Conservation (phyloP, 1,140 invertebrate genomes). For the Drosophila murphyi region DNA sequence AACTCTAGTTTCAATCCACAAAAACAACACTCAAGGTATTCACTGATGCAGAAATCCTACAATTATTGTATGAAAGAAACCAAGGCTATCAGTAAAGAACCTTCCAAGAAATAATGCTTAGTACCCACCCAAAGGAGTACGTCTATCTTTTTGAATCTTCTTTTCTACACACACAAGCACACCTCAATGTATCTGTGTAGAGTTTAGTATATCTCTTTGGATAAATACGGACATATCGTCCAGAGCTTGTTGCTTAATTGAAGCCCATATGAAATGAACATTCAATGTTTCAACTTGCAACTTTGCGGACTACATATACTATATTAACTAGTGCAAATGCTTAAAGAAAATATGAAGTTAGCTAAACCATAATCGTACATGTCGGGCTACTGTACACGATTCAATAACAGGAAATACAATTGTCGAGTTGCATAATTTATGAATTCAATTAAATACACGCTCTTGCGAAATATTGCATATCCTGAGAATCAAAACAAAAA, state of each 20-base stretch:
- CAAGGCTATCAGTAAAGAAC: conserved; percentile 81
- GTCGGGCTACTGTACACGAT: conserved; percentile 68
- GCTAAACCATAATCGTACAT: conserved; percentile 15
- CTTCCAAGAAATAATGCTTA: conserved; percentile 62
- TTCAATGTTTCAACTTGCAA: conserved; percentile 28
- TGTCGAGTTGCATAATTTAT: conserved; percentile 75
- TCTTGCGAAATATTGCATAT: not conserved
- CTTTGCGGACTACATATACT: conserved; percentile 9
- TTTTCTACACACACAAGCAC: conserved; percentile 18
- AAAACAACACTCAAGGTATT: conserved; percentile 56
- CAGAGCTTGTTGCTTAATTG: conserved; percentile 48
- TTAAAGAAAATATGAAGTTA: conserved; percentile 4
- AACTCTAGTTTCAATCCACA: conserved; percentile 45
- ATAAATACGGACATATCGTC: conserved; percentile 21
- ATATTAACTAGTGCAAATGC: conserved; percentile 7
- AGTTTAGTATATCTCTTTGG: conserved; percentile 27
- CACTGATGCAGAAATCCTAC: conserved; percentile 46
- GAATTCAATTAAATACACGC: conserved; percentile 19
- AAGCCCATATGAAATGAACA: conserved; percentile 20
- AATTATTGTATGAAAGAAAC: conserved; percentile 38
- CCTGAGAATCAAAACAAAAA: conserved; percentile 7
- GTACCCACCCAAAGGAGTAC: conserved; percentile 13
- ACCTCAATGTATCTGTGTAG: conserved; percentile 9
- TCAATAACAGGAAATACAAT: conserved; percentile 17
- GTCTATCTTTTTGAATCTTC: conserved; percentile 30